phyloP scores from a whole-genome alignment of 2,113 vertebrate genomes.

The Progne subis region DNA sequence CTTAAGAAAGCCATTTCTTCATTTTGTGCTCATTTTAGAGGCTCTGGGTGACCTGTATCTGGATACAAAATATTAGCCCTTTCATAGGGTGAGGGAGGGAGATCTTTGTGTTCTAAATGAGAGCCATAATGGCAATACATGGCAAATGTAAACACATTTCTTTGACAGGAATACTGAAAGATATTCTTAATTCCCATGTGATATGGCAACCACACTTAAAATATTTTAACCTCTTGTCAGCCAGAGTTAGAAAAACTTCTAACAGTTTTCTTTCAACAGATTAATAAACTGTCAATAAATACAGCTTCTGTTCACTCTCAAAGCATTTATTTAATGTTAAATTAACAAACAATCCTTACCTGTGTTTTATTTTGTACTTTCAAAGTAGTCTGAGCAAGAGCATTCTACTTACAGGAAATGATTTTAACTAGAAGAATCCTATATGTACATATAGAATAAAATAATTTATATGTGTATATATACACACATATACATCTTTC shows the following conservation, averaged over 20 bases:
- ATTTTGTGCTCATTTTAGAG: not conserved
- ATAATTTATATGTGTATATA: not conserved
- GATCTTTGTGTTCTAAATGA: not conserved
- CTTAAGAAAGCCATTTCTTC: not conserved
- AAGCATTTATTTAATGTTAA: not conserved
- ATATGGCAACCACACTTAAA: not conserved
- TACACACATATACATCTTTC: not conserved
- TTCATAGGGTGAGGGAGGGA: not conserved
- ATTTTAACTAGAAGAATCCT: not conserved
- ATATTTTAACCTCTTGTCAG: not conserved
- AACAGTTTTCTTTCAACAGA: not conserved
- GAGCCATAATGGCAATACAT: not conserved
- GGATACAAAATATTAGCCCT: not conserved
- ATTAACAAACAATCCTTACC: not conserved
- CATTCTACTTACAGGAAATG: not conserved
- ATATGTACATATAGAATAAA: not conserved
- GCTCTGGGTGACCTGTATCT: not conserved
- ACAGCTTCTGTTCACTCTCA: not conserved
- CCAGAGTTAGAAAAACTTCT: not conserved
- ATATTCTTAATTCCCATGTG: not conserved
- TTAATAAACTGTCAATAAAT: not conserved
- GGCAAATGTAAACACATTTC: not conserved
- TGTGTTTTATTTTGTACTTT: not conserved
- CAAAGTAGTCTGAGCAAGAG: not conserved
- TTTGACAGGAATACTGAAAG: not conserved